Conservation (phyloP, 2,113 vertebrate genomes). For the Phylloscopus trochiloides region DNA sequence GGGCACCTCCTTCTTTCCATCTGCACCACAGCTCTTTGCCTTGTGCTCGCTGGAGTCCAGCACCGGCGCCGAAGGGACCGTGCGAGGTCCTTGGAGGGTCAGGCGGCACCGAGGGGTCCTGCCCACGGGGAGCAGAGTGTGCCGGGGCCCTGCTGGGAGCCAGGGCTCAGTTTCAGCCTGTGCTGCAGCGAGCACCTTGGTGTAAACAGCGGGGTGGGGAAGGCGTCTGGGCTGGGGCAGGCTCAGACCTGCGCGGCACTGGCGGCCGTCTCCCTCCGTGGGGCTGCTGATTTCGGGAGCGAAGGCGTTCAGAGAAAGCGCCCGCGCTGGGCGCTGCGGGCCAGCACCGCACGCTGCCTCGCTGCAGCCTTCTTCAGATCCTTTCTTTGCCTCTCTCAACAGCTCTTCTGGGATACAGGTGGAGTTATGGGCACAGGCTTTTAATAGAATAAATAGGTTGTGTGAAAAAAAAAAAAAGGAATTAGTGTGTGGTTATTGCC, state of each 20-base stretch:
- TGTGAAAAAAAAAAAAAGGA: neutral
- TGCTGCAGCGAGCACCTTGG: accelerated
- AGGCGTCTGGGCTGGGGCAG: neutral
- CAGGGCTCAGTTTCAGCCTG: neutral
- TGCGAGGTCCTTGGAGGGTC: neutral
- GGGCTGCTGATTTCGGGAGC: slow-evolving; percentile 2
- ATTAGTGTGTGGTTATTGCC: neutral
- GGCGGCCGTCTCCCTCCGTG: neutral
- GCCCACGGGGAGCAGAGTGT: accelerated
- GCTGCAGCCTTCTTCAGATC: neutral
- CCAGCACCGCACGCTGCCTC: neutral
- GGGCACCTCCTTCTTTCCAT: neutral
- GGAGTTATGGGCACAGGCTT: neutral
- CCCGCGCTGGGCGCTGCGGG: accelerated
- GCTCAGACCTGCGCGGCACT: neutral
- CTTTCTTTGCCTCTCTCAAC: neutral
- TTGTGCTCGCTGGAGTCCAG: accelerated
- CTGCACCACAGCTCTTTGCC: neutral
- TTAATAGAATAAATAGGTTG: neutral
- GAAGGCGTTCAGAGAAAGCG: neutral
- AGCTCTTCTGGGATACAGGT: neutral
- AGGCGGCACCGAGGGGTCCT: accelerated
- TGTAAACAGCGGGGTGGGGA: slow-evolving; percentile 51
- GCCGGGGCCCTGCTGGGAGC: accelerated
- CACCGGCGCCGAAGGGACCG: accelerated